A percentile compares a stretch with the other conserved stretches of the same genome.
phyloP scores from a whole-genome alignment of 2,797 vertebrate species.

The Anomalospiza imberbis region DNA sequence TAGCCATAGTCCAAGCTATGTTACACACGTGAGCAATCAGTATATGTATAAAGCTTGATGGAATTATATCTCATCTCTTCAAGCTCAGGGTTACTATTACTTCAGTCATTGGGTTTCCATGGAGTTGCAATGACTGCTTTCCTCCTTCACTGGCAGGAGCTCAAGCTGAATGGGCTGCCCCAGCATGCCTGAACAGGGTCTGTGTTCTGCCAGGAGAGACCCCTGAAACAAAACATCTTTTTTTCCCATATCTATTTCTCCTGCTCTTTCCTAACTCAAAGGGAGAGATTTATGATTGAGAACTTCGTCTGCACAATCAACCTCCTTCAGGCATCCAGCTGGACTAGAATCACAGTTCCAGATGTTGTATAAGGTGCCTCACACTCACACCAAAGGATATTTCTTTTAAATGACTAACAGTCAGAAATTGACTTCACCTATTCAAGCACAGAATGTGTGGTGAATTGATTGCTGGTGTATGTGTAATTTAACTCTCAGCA shows the following conservation, averaged over 20 bases:
- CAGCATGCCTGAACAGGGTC: background rate
- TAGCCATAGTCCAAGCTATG: background rate
- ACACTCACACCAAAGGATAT: background rate
- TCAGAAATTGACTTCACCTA: background rate
- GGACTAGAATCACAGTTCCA: background rate
- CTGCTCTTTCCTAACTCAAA: background rate
- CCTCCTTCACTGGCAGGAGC: background rate
- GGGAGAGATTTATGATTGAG: background rate
- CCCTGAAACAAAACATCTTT: background rate
- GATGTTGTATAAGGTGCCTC: background rate
- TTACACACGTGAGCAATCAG: background rate
- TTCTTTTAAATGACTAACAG: background rate
- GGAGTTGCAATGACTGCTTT: background rate
- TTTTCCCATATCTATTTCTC: background rate
- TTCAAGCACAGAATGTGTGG: background rate
- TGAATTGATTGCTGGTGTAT: background rate
- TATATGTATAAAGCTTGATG: background rate
- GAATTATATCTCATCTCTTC: background rate
- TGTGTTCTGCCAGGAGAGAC: background rate
- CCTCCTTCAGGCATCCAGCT: background rate
- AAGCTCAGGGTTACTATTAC: background rate
- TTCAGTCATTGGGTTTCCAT: background rate
- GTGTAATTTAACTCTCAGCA: background rate
- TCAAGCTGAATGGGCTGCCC: background rate
- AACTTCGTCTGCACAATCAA: background rate